phyloP scores from a whole-genome alignment of 1,140 invertebrate genomes.

The Zaprionus capensis region DNA sequence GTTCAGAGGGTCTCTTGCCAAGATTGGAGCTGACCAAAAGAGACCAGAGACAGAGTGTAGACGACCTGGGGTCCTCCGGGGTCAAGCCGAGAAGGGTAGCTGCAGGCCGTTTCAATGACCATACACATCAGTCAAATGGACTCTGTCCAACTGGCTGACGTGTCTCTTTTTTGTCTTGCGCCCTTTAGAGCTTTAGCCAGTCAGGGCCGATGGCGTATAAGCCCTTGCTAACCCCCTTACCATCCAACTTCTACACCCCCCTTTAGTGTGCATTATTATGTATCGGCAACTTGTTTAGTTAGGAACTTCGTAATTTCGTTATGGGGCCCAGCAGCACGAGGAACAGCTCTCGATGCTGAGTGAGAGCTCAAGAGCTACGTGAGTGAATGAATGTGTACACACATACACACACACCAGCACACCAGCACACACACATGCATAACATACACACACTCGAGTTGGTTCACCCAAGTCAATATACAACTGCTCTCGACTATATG shows the following conservation, averaged over 20 bases:
- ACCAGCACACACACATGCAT: slow-evolving; percentile 9
- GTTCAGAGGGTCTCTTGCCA: slow-evolving; percentile 3
- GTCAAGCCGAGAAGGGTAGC: background rate
- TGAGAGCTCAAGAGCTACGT: slow-evolving; percentile 45
- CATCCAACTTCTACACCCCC: background rate
- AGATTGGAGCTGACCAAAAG: background rate
- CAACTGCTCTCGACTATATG: background rate
- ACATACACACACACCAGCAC: background rate
- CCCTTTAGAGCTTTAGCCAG: background rate
- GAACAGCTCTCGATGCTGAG: slow-evolving; percentile 18
- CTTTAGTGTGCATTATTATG: slow-evolving; percentile 53
- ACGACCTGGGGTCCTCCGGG: background rate
- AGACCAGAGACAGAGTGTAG: background rate
- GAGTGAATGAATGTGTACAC: slow-evolving; percentile 32
- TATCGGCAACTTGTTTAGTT: slow-evolving; percentile 78
- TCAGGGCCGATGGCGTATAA: background rate
- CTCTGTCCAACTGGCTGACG: background rate
- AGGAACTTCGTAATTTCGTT: slow-evolving; percentile 73
- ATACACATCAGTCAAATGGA: slow-evolving; percentile 42
- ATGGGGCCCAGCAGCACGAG: slow-evolving; percentile 46
- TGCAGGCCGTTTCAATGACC: slow-evolving; percentile 12
- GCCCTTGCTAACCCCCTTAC: background rate
- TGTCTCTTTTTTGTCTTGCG: background rate
- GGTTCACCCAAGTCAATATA: slow-evolving; percentile 8
- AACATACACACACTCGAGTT: background rate